phyloP scores from a whole-genome alignment of 2,797 vertebrate species.

The Siniperca undulata region DNA sequence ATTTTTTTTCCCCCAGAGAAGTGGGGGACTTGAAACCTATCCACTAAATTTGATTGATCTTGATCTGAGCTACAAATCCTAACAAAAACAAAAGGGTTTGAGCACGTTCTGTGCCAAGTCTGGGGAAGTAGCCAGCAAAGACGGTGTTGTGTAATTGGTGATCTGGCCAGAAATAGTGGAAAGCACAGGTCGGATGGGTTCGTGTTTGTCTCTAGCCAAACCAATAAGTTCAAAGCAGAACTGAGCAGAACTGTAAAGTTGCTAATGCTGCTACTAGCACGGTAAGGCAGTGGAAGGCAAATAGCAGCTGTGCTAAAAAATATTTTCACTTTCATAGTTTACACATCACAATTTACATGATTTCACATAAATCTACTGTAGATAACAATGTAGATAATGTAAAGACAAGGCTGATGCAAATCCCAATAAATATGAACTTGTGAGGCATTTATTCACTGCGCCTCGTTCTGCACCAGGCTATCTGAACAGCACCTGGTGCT shows the following conservation, averaged over 20 bases:
- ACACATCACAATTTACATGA: neutral
- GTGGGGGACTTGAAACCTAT: constrained; percentile 14
- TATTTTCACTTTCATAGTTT: neutral
- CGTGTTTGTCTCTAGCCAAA: constrained; percentile 2
- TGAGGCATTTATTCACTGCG: neutral
- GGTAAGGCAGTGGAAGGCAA: neutral
- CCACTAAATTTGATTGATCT: constrained; percentile 38
- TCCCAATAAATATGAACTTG: neutral
- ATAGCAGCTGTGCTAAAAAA: neutral
- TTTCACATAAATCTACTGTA: neutral
- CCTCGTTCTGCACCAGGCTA: neutral
- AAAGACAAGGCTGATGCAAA: neutral
- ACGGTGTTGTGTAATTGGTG: constrained; percentile 6
- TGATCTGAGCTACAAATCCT: constrained; percentile 26
- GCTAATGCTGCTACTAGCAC: neutral
- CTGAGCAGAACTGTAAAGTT: neutral
- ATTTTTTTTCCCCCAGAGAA: neutral
- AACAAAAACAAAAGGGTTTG: constrained; percentile 31
- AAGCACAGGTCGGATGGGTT: constrained; percentile 35
- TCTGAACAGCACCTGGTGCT: neutral
- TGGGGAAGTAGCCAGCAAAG: constrained; percentile 21
- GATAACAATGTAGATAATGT: neutral
- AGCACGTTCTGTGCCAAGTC: constrained; percentile 26
- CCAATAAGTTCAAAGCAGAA: constrained; percentile 4
- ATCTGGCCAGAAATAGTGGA: constrained; percentile 31